phyloP scores from a whole-genome alignment of 2,113 vertebrate genomes.

The Ardeotis arabs region DNA sequence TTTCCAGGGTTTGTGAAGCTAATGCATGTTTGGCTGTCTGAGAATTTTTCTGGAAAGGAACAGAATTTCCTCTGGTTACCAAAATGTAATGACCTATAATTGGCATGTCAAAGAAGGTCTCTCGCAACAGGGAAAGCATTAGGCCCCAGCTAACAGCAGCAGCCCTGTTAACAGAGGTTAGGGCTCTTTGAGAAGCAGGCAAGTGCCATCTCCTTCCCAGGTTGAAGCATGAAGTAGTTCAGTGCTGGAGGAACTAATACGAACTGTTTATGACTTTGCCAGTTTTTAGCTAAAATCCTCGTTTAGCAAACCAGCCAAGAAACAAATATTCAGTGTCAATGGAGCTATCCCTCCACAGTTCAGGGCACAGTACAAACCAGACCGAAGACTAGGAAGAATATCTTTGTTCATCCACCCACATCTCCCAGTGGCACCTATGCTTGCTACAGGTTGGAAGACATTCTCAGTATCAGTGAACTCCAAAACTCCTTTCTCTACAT shows the following conservation, averaged over 20 bases:
- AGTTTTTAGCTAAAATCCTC: neutral
- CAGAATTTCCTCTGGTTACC: neutral
- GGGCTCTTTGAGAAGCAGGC: neutral
- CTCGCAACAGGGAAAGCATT: neutral
- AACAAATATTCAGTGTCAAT: neutral
- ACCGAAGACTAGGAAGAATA: neutral
- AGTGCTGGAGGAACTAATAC: neutral
- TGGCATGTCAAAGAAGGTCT: neutral
- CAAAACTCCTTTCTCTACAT: neutral
- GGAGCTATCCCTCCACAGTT: neutral
- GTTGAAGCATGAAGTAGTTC: neutral
- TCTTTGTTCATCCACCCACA: neutral
- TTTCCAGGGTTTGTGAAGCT: neutral
- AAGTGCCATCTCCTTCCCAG: neutral
- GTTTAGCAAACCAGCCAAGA: neutral
- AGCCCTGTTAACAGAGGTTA: neutral
- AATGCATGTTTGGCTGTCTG: neutral
- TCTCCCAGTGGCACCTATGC: neutral
- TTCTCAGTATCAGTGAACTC: neutral
- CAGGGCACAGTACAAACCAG: neutral
- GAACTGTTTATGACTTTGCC: neutral
- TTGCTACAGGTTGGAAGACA: neutral
- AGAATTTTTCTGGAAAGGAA: neutral
- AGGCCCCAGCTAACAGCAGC: fast-evolving
- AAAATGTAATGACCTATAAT: neutral